These are phyloP conservation scores for Apeira syringaria DNA, from an alignment of 2,888 invertebrate genomes.

Conservation along the genomic window DNA sequence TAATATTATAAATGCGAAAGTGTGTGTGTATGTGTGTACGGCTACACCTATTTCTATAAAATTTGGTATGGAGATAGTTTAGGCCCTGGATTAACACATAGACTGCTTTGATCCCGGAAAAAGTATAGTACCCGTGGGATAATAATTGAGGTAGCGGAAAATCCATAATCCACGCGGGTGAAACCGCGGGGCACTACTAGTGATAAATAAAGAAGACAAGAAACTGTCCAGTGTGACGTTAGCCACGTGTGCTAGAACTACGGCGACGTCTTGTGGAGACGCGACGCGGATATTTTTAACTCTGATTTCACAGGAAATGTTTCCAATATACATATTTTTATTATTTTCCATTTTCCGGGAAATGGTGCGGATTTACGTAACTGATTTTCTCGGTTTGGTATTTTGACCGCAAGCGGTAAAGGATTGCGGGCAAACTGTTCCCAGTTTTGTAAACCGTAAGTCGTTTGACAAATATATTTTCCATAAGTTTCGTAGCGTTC, in stretches of 20 bases:
- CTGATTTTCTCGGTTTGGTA: not conserved
- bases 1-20: no score
- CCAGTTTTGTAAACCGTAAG: not conserved
- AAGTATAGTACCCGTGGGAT: no score
- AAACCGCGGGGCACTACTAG: no score
- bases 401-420: not conserved
- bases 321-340: constrained; percentile 3
- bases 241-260: constrained; percentile 6
- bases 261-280: constrained; percentile 2
- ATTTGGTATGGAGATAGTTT: no score
- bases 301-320: constrained; percentile 10
- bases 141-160: no score
- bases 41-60: no score
- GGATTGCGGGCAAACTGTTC: constrained; percentile 1
- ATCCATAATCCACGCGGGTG: no score
- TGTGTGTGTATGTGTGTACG: no score
- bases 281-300: constrained; percentile 12
- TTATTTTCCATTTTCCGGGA: constrained; percentile 15
- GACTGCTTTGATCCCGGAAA: no score
- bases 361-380: not conserved
- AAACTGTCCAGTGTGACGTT: constrained; percentile 9
- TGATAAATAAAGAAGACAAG: constrained; percentile 1
- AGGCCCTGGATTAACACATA: no score
- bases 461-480: not conserved
- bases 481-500: not conserved